A percentile compares a stretch with the other conserved stretches of the same genome.
phyloP scores from a whole-genome alignment of 2,888 invertebrate species.

The Eupelmus urozonus region DNA sequence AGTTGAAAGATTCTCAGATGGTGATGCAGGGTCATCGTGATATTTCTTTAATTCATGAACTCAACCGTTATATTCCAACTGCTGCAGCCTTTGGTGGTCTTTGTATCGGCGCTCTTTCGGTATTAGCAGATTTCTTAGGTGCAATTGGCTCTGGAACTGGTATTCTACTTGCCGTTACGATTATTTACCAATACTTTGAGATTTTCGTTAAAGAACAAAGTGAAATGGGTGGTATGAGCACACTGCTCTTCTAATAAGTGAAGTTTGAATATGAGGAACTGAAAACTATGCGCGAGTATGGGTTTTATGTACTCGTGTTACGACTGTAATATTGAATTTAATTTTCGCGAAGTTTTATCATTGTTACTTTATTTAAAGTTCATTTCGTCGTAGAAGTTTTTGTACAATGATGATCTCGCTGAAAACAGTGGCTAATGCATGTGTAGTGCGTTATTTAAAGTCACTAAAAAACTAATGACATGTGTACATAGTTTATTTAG shows the following conservation, averaged over 20 bases:
- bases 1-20: slow-evolving; percentile 99
- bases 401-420: slow-evolving; percentile 43
- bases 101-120: slow-evolving; percentile 99
- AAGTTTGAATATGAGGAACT: slow-evolving; percentile 43
- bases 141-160: slow-evolving; percentile 99
- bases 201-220: slow-evolving; percentile 99
- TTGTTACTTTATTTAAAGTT: slow-evolving; percentile 44
- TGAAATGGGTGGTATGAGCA: slow-evolving; percentile 99
- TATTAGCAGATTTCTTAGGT: slow-evolving; percentile 98
- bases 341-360: slow-evolving; percentile 38
- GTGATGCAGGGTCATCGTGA: slow-evolving; percentile 99
- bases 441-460: slow-evolving; percentile 24
- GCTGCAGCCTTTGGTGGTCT: slow-evolving; percentile 99
- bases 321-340: slow-evolving; percentile 44
- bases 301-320: slow-evolving; percentile 18
- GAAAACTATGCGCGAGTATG: slow-evolving; percentile 24
- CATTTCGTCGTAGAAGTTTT: slow-evolving; percentile 34
- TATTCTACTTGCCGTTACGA: slow-evolving; percentile 98
- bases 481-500: slow-evolving; percentile 54
- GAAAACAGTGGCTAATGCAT: slow-evolving; percentile 23
- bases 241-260: slow-evolving; percentile 80
- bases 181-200: slow-evolving; percentile 99
- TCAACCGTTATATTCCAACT: slow-evolving; percentile 99
- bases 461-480: slow-evolving; percentile 43
- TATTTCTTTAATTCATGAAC: slow-evolving; percentile 99